Evolutionary conservation across 2,888 invertebrate species (phyloP), one percentile per base, ranked within the genome.

Genomic region (Archips crataeganus): DNA sequence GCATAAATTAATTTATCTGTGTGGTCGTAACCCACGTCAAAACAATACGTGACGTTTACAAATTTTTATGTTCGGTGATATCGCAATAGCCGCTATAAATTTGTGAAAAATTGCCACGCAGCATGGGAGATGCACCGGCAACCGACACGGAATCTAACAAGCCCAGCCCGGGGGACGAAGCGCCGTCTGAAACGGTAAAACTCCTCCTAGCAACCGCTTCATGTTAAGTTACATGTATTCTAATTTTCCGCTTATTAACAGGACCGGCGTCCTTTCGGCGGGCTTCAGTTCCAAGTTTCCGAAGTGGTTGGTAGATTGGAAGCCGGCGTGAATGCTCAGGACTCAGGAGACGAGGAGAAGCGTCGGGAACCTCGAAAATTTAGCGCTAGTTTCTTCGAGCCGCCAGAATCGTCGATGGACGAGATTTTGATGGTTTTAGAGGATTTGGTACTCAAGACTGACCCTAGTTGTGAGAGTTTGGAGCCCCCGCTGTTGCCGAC

Each of bases 251-350:
- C 77, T 83, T 87, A 78, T 87, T 80, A 76, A 73, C 84, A 96
- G 96, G 95, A 95, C 91, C 95, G 95, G 87, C 95, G 95, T 80
- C 95, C 96, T 59, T 92, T 96, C 81, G 96, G 95, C 66, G 96
- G 95, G 76, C 84, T 97, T 80, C 96, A 97, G 87, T 95, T 97
- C 88, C 96, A 97, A 88, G 96, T 97, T 67, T 96, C 97, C 3
- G 96, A 97, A 86, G 96, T 97, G 79, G 95, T 97, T 70, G 96
- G 96, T 74, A 95, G 96, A 57, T 87, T 97, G 76, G 97, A 97
- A 86, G 96, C 96, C 78, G 95, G 95, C 73, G 96, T 95, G 5
- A 95, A 93, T 77, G 89, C 90, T 47, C 90, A 91, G 49, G 92
- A 93, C 78, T 81, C 81, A 8, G 79, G 78, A n/a, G 91, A 95